Base-by-base conservation (phyloP, 2,113 vertebrate genomes). In the Tonatia bakeri region DNA sequence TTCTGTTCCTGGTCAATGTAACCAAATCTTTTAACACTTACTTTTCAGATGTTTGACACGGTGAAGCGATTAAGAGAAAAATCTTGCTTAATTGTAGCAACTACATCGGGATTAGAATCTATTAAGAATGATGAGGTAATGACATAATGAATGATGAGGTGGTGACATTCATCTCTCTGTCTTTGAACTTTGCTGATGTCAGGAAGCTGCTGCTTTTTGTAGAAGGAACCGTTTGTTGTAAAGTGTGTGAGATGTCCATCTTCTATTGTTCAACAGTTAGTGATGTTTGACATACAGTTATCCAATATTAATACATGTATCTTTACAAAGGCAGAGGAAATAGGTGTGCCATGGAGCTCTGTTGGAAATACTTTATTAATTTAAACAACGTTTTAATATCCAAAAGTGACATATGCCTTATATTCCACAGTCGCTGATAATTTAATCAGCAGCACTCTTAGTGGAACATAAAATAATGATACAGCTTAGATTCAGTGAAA, bases 31-130 rank as follows among this genome's bases (percentile, higher is more conserved):
- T 96, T 96, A 95, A 97, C 85, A 73, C 95, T 69, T 75, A 47
- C 12, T 98, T 15, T 97, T 98, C 91, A 99, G 99, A 99, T 99
- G 99, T 99, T 99, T 99, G 99, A 99, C 94, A 98, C 98, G 61
- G 98, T 99, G 90, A 99, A 99, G 98, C 99, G 99, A 97, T 97
- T 99, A 96, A 99, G 99, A 98, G 99, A 99, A 98, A 99, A 99
- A 96, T 99, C 99, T 56, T 98, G 98, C 97, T 98, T 99, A 91
- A 95, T 98, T 59, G 95, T 99, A 87, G 97, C 99, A 65, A 97
- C 98, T 88, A 96, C 98, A 43, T 98, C 98, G 91, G 98, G 97
- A 88, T 95, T 98, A 95, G 99, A 99, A 89, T 98, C 98, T 81
- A 92, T 97, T 95, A 99, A 98, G 97, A 98, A 98, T 89, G 99